Evolutionary conservation across 2,888 invertebrate species (phyloP), one percentile per base, ranked within the genome.

Genomic region (Mimumesa dahlbomi): DNA sequence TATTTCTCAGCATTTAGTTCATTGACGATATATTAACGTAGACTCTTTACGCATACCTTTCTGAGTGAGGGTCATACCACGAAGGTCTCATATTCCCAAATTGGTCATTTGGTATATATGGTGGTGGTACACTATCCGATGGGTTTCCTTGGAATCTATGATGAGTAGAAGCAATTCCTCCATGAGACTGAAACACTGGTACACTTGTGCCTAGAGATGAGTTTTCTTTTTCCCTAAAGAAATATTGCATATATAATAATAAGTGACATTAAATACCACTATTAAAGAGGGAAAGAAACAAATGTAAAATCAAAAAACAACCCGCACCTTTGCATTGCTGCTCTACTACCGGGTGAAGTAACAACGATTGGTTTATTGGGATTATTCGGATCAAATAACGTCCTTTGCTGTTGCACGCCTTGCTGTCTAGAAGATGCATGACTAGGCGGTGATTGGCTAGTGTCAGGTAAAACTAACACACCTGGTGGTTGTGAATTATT

Each of bases 341-440:
- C 87, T 79, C 91, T 86, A 58, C 87, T 89, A 65, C 90, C 90
- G 6, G 90, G 86, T 21, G 91, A 89, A 81, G 92, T 93, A 65
- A 94, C 92, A 76, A 95, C 92, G 72, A 95, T 95, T 16, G 95
- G 95, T 90, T 93, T 94, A 65, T 92, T 92, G 0, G 93, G 93
- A 87, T 93, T 93, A 76, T 92, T 92, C 0, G 92, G 93, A 87
- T 93, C 93, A 77, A 91, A 93, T 4, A 93, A 87, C 13, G 91
- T 92, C 79, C 91, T 91, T 75, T 91, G 91, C 52, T 89, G 87
- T 59, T 81, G 82, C n/a, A 75, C 61, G 40, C 73, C 75, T 64
- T 75, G 66, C 52, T 75, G 64, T 64, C 74, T 77, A 63, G 76
- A 46, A 68, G 54, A 64, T 77, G 83, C 80, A 18, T 83, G 85